Evolutionary conservation across 2,797 vertebrate species (phyloP).

Genomic region (Gallinago stenura): DNA sequence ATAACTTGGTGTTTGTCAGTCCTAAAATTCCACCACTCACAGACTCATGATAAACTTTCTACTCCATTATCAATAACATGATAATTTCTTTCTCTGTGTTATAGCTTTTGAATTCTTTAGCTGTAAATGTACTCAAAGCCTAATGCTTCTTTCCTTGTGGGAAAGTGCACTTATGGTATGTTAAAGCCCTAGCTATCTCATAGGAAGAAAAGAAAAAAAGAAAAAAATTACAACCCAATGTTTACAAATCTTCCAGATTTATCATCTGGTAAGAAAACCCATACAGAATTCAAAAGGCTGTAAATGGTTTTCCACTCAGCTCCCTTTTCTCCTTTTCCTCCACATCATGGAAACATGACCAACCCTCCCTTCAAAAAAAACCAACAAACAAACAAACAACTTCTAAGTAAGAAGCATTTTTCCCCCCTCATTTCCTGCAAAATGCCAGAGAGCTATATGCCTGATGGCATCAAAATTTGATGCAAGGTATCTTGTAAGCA

Average conservation of each 20-base stretch:
- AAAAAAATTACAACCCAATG: not conserved
- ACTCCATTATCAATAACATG: not conserved
- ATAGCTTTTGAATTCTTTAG: constrained; percentile 9
- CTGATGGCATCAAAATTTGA: not conserved
- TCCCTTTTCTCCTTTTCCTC: not conserved
- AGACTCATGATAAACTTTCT: not conserved
- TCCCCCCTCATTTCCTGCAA: not conserved
- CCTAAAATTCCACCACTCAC: not conserved
- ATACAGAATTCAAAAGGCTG: not conserved
- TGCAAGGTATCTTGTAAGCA: not conserved
- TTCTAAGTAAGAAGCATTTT: not conserved
- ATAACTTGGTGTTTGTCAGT: not conserved
- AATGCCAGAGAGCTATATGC: not conserved
- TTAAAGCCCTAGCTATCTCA: not conserved
- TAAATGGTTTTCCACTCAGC: not conserved
- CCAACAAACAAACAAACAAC: not conserved
- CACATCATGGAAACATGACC: not conserved
- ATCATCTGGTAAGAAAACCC: not conserved
- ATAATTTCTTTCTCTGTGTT: not conserved
- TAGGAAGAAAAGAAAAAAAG: not conserved
- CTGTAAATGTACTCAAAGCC: not conserved
- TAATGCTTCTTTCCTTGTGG: not conserved
- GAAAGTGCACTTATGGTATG: not conserved
- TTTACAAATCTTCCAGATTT: not conserved
- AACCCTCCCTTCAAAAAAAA: not conserved